A percentile compares a stretch with the other conserved stretches of the same genome.
phyloP scores from a whole-genome alignment of 2,113 vertebrate genomes.

The Chrysemys picta region DNA sequence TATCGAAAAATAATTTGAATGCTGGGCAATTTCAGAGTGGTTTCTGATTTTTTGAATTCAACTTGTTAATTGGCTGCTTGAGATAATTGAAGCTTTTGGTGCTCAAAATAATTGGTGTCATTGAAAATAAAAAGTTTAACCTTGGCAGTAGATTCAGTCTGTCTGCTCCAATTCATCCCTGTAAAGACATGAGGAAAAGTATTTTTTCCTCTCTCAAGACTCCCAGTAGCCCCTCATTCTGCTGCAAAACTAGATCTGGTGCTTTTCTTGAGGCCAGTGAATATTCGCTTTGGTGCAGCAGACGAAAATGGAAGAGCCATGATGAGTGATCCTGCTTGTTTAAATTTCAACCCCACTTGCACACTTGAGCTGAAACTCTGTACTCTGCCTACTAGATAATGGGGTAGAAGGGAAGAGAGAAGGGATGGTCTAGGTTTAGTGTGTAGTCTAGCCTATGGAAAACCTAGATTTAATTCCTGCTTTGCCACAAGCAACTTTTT shows the following conservation, averaged over 20 bases:
- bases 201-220: constrained; percentile 25
- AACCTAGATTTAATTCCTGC: not conserved
- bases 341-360: not conserved
- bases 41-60: constrained; percentile 64
- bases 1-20: constrained; percentile 46
- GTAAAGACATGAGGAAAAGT: constrained; percentile 27
- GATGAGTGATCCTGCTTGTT: not conserved
- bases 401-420: not conserved
- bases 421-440: not conserved
- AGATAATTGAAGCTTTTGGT: constrained; percentile 73
- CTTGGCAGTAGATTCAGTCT: constrained; percentile 65
- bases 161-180: constrained; percentile 59
- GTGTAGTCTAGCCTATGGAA: fast-evolving
- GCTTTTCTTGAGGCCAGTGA: not conserved
- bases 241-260: not conserved
- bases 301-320: not conserved
- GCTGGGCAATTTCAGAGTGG: constrained; percentile 22
- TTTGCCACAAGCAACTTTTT: not conserved
- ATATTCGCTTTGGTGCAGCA: fast-evolving
- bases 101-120: constrained; percentile 73
- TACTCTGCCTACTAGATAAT: not conserved
- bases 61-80: constrained; percentile 72
- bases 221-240: not conserved
- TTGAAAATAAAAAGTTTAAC: constrained; percentile 73
- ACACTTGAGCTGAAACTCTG: not conserved